A percentile compares a stretch with the other conserved stretches of the same genome.
Conservation (phyloP, 2,797 vertebrate species). For the Dendrocincla tyrannina region DNA sequence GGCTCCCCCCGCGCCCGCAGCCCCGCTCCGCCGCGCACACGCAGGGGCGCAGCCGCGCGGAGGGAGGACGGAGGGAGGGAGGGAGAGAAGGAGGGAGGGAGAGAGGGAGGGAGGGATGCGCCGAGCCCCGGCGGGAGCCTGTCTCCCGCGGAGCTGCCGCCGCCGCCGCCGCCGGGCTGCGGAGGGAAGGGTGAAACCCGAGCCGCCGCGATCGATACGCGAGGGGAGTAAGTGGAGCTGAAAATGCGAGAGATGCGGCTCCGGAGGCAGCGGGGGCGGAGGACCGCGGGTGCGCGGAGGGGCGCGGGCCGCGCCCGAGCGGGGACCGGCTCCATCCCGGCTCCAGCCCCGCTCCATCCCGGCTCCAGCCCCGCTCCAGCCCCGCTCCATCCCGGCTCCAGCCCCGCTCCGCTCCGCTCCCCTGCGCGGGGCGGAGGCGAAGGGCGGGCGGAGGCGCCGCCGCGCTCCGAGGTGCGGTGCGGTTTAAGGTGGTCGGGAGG, state of each 20-base stretch:
- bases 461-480: conserved; percentile 57
- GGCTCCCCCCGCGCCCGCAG: background rate
- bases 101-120: background rate
- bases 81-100: background rate
- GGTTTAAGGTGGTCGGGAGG: conserved; percentile 81
- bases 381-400: no score
- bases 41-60: background rate
- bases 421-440: background rate
- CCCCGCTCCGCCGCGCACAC: background rate
- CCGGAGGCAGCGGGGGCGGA: background rate
- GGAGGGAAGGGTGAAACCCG: conserved; percentile 70
- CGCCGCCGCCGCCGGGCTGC: conserved; percentile 15
- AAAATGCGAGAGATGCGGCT: conserved; percentile 68
- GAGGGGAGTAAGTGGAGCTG: conserved; percentile 76
- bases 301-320: background rate
- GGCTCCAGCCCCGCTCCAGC: no score
- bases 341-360: no score
- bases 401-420: background rate
- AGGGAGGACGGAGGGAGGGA: no score
- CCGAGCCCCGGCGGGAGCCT: background rate
- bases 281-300: background rate
- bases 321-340: background rate
- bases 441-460: conserved; percentile 55
- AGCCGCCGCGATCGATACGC: conserved; percentile 76
- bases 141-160: conserved; percentile 40